Evolutionary conservation across 2,113 vertebrate species (phyloP), one percentile per base, ranked within the genome.

Genomic region (Scartelaos histophorus): DNA sequence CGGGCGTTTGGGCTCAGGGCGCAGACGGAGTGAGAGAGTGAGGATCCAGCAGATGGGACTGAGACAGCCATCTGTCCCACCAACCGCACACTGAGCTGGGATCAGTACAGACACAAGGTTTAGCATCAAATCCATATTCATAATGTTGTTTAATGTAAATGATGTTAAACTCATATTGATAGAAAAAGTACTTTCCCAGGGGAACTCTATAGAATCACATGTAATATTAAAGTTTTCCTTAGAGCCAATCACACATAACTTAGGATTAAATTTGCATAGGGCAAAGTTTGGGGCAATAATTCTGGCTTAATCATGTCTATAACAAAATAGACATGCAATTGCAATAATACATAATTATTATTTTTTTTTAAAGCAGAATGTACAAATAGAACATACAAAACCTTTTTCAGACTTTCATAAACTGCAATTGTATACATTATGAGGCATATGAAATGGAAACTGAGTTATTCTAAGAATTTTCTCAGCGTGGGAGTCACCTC

Each of bases 11-110:
- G 49, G 58, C 22, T 69, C 51, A 25, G 13, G 60, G 66, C 66
- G 78, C 53, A 66, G 75, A 77, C 66, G 19, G 69, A 62, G 70
- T 21, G 73, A 73, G 73, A 21, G 73, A 83, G 5, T 74, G 74
- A 9, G 69, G 46, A 60, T 84, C 78, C 76, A 82, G 83, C 83
- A 87, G 85, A 89, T 76, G 82, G 77, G 56, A 38, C 66, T 25
- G 75, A 82, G 58, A 9, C 35, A 13, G 70, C 87, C 85, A 81
- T 88, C 88, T 85, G 77, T 81, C 80, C 76, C 61, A 34, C 45
- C 65, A 67, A 66, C n/a, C 49, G 58, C 54, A 3, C 51, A 47
- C 13, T 12, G 46, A 56, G 45, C 49, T 46, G 69, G 29, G 11
- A 16, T 47, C 60, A 21, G 53, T 13, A 0, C 7, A 46, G n/a